Evolutionary conservation across 2,113 vertebrate species (phyloP), one percentile per base, ranked within the genome.

Genomic region (Brachypodius melanocephalos): DNA sequence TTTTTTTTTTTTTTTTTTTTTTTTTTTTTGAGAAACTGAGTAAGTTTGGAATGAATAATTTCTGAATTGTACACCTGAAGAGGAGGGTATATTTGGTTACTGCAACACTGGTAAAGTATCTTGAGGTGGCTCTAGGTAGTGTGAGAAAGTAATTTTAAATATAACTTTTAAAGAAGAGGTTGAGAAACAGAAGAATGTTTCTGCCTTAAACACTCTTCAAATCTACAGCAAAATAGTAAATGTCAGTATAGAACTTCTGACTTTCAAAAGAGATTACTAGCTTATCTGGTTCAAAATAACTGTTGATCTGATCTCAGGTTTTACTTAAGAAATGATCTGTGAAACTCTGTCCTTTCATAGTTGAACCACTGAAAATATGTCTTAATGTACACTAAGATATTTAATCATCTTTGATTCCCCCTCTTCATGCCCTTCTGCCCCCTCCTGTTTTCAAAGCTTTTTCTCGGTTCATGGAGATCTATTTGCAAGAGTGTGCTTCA

Each of bases 351-450:
- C 11, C 3, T 90, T 69, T 68, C 42, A 32, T 14, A 51, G 61
- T 2, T 69, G 34, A 88, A 71, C 22, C 45, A 57, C 3, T 57
- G 20, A 15, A 89, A 75, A 52, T 45, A 21, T 16, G 3, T 40
- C 28, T 28, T 54, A 43, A 71, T 16, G 13, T 11, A 29, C 31
- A 25, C 7, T 28, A 38, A 52, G 7, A 61, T 43, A 72, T 59
- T 68, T 63, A 68, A 31, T 36, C 0, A n/a, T 24, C 16, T 84
- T 51, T 84, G 28, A 40, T 25, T 16, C 31, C 24, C 10, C 4
- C 1, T 46, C 8, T 13, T 14, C 0, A 0, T 21, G 14, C 17
- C 26, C 14, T 25, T n/a, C 31, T 42, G 2, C 5, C 6, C 18
- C 3, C 22, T 73, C 31, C 43, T 52, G 6, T 58, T 87, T 49